phyloP scores from a whole-genome alignment of 2,797 vertebrate species.

The Rachycentron canadum region DNA sequence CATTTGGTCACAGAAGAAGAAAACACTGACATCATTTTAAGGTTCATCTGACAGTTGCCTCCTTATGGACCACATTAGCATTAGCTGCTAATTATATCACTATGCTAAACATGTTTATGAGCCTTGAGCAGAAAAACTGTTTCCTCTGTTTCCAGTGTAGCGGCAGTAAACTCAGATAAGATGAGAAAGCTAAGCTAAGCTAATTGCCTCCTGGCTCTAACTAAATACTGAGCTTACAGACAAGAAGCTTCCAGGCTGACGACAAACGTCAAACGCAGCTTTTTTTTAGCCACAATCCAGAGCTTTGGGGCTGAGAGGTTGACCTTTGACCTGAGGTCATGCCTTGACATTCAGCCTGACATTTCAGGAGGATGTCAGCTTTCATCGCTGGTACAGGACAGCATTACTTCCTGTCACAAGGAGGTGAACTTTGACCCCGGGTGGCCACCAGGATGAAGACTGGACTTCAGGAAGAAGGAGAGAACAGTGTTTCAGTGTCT shows the following conservation, averaged over 20 bases:
- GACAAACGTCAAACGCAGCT: slow-evolving; percentile 49
- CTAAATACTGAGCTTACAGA: neutral
- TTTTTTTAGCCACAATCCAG: slow-evolving; percentile 51
- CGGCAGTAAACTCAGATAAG: too few relatives aligned
- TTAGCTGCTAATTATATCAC: too few relatives aligned
- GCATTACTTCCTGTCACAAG: slow-evolving; percentile 66
- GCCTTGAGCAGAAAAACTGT: neutral
- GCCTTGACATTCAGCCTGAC: slow-evolving; percentile 79
- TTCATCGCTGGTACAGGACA: slow-evolving; percentile 67
- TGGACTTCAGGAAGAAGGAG: neutral
- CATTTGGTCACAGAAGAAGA: too few relatives aligned
- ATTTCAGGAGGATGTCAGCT: slow-evolving; percentile 76
- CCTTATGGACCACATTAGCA: too few relatives aligned
- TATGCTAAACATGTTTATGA: neutral
- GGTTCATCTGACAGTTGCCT: too few relatives aligned
- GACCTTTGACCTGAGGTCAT: slow-evolving; percentile 57
- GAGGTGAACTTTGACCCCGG: slow-evolving; percentile 56
- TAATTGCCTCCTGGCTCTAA: neutral
- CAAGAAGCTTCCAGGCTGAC: neutral
- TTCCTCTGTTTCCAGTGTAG: neutral
- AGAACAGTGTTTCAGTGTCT: neutral
- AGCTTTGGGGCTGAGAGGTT: slow-evolving; percentile 27
- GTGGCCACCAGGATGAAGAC: slow-evolving; percentile 5
- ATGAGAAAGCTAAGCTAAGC: neutral
- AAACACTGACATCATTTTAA: too few relatives aligned